A percentile compares a stretch with the other conserved stretches of the same genome.
These are phyloP conservation scores for Tanaodytes sp. DNA, from an alignment of 2,888 invertebrate genomes.

Conservation along the genomic window DNA sequence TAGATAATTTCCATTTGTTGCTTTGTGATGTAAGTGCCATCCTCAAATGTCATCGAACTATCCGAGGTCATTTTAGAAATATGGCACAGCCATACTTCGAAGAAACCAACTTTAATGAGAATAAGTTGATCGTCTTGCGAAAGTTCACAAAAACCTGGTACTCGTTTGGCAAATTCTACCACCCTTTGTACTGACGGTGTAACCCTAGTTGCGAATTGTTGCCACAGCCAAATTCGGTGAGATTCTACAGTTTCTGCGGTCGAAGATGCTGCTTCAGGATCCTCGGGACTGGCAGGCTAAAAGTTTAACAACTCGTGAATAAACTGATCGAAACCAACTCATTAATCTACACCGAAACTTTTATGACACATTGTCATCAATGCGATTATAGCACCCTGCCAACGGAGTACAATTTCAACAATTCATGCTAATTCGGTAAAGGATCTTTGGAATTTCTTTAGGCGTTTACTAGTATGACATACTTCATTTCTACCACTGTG, in stretches of 20 bases:
- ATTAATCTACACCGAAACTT: no score
- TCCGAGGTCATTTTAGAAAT: constrained; percentile 86
- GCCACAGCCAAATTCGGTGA: constrained; percentile 89
- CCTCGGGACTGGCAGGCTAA: constrained; percentile 70
- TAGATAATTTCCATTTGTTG: constrained; percentile 90
- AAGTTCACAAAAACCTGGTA: constrained; percentile 92
- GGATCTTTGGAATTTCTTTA: no score
- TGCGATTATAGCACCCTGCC: no score
- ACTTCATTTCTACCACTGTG: no score
- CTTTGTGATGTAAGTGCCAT: constrained; percentile 87
- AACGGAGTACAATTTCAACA: no score
- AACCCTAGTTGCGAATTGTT: constrained; percentile 87
- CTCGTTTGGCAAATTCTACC: constrained; percentile 95
- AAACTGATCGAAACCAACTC: no score
- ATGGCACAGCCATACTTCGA: constrained; percentile 95
- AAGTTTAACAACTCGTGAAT: constrained; percentile 1
- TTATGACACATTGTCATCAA: no score
- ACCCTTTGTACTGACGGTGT: constrained; percentile 94
- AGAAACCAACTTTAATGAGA: constrained; percentile 96
- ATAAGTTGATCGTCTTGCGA: constrained; percentile 97
- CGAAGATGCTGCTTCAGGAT: constrained; percentile 76
- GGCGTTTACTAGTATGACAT: no score
- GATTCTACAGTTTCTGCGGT: constrained; percentile 81
- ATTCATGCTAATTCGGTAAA: no score
- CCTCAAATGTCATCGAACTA: constrained; percentile 88